Percentiles rank a stretch among this genome's conserved stretches.
Evolutionary conservation across 2,113 vertebrate genomes (phyloP).

Genomic region (Chamaea fasciata): DNA sequence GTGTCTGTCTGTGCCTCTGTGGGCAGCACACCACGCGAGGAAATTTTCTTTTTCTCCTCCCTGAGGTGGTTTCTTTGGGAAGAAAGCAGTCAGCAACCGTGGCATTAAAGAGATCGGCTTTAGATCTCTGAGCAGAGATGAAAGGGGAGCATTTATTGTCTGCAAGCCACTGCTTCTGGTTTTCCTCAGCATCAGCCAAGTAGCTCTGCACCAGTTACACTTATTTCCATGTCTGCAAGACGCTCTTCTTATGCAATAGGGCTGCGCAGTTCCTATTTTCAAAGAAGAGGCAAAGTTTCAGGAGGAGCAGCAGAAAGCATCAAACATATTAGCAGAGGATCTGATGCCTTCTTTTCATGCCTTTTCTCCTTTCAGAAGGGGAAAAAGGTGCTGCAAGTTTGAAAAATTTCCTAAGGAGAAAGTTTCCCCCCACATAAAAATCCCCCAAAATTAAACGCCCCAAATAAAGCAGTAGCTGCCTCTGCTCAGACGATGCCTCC

Average conservation of each 20-base stretch:
- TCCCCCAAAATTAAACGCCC: neutral
- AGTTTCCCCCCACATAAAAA: neutral
- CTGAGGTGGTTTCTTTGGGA: neutral
- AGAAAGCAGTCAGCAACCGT: conserved; percentile 14
- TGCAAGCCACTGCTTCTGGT: neutral
- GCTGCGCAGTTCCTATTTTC: neutral
- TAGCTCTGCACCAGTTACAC: neutral
- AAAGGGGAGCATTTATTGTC: conserved; percentile 28
- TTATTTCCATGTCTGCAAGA: neutral
- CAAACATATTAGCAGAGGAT: neutral
- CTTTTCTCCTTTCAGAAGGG: neutral
- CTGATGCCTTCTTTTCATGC: neutral
- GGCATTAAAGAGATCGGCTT: neutral
- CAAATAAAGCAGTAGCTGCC: neutral
- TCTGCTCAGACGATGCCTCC: neutral
- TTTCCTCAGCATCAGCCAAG: conserved; percentile 4
- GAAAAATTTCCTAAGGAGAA: neutral
- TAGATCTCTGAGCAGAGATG: conserved; percentile 18
- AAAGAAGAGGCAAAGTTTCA: neutral
- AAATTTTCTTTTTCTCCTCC: neutral
- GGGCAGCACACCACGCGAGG: neutral
- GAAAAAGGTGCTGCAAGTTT: neutral
- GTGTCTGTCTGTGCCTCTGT: neutral
- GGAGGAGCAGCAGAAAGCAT: neutral
- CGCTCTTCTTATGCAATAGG: neutral